Evolutionary conservation across 2,888 invertebrate species (phyloP).

Genomic region (Mesochorus sp.): DNA sequence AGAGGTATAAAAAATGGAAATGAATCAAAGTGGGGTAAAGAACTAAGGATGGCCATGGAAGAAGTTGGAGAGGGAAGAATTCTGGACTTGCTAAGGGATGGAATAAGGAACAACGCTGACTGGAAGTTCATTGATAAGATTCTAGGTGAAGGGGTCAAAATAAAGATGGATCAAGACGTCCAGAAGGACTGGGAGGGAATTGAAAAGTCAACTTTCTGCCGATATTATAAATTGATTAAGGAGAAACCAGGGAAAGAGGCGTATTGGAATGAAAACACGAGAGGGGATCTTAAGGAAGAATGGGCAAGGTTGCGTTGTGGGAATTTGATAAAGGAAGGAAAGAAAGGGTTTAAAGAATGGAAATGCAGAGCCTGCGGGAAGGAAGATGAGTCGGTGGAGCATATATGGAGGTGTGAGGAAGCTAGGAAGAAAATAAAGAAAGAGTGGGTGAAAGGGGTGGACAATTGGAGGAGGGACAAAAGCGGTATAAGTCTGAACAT

Average conservation of each 20-base stretch:
- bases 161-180: neutral
- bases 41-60: neutral
- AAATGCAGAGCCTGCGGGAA: neutral
- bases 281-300: neutral
- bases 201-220: neutral
- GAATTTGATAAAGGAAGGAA: neutral
- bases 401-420: no score
- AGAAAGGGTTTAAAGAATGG: neutral
- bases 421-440: no score
- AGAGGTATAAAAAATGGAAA: neutral
- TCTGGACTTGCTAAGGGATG: neutral
- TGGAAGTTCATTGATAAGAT: neutral
- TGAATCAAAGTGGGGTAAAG: neutral
- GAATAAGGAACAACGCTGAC: neutral
- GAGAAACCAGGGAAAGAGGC: neutral
- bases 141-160: neutral
- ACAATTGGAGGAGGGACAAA: no score
- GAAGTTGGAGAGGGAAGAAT: neutral
- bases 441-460: no score
- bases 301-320: slow-evolving; percentile 26
- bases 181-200: neutral
- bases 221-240: neutral
- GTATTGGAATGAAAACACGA: slow-evolving; percentile 10
- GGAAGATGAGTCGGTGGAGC: neutral
- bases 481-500: no score